Evolutionary conservation across 2,113 vertebrate species (phyloP), one percentile per base, ranked within the genome.

Genomic region (Otolemur garnettii): DNA sequence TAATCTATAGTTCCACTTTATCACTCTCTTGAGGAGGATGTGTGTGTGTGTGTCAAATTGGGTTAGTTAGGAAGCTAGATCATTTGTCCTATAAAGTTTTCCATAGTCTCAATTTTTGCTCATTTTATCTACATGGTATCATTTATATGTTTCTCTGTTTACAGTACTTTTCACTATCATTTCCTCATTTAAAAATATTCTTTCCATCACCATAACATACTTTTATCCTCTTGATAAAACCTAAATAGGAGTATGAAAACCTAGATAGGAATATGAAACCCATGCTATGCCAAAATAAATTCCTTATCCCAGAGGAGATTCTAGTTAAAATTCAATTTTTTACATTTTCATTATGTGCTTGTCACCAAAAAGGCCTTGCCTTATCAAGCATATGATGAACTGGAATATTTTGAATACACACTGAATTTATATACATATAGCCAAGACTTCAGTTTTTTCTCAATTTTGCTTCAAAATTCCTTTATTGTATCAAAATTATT

Each of bases 241-340:
- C 2, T 72, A 10, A 9, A 83, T 30, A 90, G 7, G 42, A 79
- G 72, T 57, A 72, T 80, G 17, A 80, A 79, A 66, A 38, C 38
- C 38, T 38, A 38, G 38, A 38, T 38, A 38, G 38, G 38, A 38
- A 75, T 69, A 59, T 62, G 45, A 6, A 18, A 28, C 6, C 24
- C 38, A 17, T 50, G 18, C 30, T 68, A 83, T 62, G 22, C 30
- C 66, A 59, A 85, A 75, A 90, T 66, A 80, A 50, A 13, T 86
- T 74, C 18, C 18, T 72, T 57, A 64, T 24, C 14, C 55, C 13
- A 91, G 11, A 12, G 59, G 72, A 75, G 45, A 66, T 30, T 87
- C 13, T 38, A 66, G 59, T 79, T 72, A 85, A 93, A 85, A 93
- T 64, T 72, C 42, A 85, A 19, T 64, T 66, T 84, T 62, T 69